Percentiles rank a stretch among this genome's conserved stretches.
phyloP scores from a whole-genome alignment of 2,797 vertebrate genomes.

The Mormyrops boulengeri region DNA sequence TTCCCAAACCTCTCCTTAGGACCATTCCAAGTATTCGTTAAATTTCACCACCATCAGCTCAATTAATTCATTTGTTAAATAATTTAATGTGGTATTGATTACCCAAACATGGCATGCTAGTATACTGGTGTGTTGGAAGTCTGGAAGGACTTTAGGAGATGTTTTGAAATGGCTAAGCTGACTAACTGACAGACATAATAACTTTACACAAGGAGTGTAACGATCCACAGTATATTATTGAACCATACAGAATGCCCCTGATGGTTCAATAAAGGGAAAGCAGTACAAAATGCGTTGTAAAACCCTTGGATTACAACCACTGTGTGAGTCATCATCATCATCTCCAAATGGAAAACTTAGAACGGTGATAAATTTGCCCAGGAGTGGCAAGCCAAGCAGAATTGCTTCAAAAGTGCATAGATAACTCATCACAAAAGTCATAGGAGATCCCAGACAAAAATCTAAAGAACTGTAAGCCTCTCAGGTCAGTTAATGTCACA shows the following conservation, averaged over 20 bases:
- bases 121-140: not conserved
- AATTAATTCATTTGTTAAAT: not conserved
- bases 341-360: not conserved
- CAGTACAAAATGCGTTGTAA: not conserved
- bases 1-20: not conserved
- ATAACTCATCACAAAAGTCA: not conserved
- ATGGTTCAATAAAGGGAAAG: not conserved
- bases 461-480: not conserved
- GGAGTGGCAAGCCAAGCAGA: not conserved
- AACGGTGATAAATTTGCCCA: not conserved
- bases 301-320: not conserved
- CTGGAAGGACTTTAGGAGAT: not conserved
- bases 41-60: not conserved
- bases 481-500: not conserved
- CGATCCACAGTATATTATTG: not conserved
- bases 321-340: not conserved
- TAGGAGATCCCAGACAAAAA: not conserved
- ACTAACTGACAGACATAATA: not conserved
- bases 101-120: not conserved
- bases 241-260: not conserved
- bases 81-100: not conserved
- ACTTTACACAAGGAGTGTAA: not conserved
- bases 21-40: not conserved
- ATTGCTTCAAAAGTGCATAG: not conserved
- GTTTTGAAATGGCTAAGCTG: not conserved